phyloP scores from a whole-genome alignment of 1,140 invertebrate species.

The Formica exsecta region DNA sequence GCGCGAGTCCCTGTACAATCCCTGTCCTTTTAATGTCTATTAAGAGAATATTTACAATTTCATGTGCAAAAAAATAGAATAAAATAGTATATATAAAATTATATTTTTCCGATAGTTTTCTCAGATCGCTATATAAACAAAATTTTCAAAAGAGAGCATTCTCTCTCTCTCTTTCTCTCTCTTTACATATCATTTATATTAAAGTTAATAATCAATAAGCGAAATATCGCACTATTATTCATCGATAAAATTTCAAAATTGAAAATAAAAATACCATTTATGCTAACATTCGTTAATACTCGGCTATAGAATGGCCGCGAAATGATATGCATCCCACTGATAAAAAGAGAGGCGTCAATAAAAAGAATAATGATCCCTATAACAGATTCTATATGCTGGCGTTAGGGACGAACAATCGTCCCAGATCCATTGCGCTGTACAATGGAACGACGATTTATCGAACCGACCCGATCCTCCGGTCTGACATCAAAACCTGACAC shows the following conservation, averaged over 20 bases:
- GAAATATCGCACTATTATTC: neutral
- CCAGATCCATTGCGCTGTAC: constrained; percentile 67
- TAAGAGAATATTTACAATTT: neutral
- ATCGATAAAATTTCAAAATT: neutral
- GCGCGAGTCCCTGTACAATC: neutral
- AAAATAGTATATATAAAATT: neutral
- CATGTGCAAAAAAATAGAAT: neutral
- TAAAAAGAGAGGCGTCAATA: constrained; percentile 40
- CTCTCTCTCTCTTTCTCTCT: no score
- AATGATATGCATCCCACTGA: constrained; percentile 54
- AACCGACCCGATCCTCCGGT: constrained; percentile 56
- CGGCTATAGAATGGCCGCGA: constrained; percentile 1
- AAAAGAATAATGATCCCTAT: constrained; percentile 72
- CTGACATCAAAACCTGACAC: constrained; percentile 68
- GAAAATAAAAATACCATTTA: constrained; percentile 14
- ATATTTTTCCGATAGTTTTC: neutral
- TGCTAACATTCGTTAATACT: neutral
- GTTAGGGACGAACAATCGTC: constrained; percentile 74
- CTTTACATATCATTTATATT: neutral
- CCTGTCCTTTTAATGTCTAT: neutral
- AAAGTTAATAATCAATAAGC: neutral
- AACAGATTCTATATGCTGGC: constrained; percentile 53
- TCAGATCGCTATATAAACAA: neutral
- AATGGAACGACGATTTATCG: constrained; percentile 74
- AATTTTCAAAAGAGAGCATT: neutral